Evolutionary conservation across 2,797 vertebrate genomes (phyloP), one percentile per base, ranked within the genome.

Genomic region (Cetoscarus ocellatus): DNA sequence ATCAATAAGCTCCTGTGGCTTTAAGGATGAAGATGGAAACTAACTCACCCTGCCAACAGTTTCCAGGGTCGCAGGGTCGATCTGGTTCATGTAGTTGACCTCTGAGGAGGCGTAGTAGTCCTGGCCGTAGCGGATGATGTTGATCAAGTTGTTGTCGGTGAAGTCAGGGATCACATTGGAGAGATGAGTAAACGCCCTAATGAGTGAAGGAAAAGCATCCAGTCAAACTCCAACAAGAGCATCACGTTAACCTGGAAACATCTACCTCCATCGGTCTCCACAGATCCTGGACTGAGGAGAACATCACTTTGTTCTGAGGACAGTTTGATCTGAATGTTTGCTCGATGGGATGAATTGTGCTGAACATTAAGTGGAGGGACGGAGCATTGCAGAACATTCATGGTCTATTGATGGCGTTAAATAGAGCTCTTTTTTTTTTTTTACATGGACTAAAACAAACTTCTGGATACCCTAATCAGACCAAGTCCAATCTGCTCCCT

Each of bases 81-180:
- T 95, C 89, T 96, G 95, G 86, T 97, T 96, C 39, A 98, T 94
- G 92, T 96, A 97, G 87, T 98, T 98, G 67, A 97, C 91, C 90
- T 99, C 98, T 0, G 96, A 96, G 60, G 96, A 94, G 0, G 97
- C 96, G 51, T 97, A 99, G 89, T 95, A 97, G 74, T 98, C 96
- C 18, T 94, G 82, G 2, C 97, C 97, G 44, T 95, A 95, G 79
- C 89, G 96, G 76, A 99, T 95, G 47, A 99, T 95, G 89, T 98
- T 99, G 80, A 99, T 96, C 73, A 99, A 60, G 90, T 97, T 98
- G 92, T 99, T 99, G 91, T 99, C 98, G 0, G 98, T 99, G 93
- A 99, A 99, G 84, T 98, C 94, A 0, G 98, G 96, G 84, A 99
- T 94, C 70, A 90, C 82, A 71, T 97, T 96, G 58, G 92, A 87